Percentiles rank a stretch among this genome's conserved stretches.
These are phyloP conservation scores for Eueremaeus valkanovi DNA, from an alignment of 2,888 invertebrate species.

Conservation along the genomic window DNA sequence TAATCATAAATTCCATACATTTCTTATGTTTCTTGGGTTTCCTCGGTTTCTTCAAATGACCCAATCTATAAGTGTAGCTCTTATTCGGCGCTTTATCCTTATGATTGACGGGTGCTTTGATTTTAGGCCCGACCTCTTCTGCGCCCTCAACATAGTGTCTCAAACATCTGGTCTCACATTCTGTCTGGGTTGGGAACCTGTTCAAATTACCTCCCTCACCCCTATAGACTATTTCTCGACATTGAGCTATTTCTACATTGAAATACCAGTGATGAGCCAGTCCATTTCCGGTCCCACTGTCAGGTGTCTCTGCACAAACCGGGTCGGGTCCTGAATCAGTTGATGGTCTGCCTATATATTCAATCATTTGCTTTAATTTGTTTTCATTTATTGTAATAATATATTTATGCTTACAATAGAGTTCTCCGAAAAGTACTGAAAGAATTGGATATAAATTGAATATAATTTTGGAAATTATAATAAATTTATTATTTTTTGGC, in stretches of 20 bases:
- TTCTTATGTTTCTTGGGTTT: too few species aligned
- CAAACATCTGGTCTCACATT: neutral
- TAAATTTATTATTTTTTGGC: too few species aligned
- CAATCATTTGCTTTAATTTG: too few species aligned
- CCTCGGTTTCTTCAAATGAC: too few species aligned
- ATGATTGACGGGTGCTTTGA: neutral
- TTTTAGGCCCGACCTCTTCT: neutral
- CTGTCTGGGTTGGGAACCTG: neutral
- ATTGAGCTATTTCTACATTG: neutral
- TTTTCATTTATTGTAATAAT: too few species aligned
- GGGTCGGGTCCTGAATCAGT: neutral
- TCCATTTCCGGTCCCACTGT: neutral
- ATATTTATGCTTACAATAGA: too few species aligned
- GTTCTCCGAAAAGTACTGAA: too few species aligned
- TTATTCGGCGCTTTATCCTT: neutral
- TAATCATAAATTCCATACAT: too few species aligned
- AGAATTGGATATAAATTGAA: too few species aligned
- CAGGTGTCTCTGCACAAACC: neutral
- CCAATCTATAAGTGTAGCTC: too few species aligned
- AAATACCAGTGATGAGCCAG: neutral
- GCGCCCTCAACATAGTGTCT: neutral
- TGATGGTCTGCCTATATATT: neutral
- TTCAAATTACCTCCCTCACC: neutral
- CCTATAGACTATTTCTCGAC: neutral
- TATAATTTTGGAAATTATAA: too few species aligned